These are phyloP conservation scores for Hydropsyche betteni DNA, from an alignment of 2,888 invertebrate species.

Conservation along the genomic window DNA sequence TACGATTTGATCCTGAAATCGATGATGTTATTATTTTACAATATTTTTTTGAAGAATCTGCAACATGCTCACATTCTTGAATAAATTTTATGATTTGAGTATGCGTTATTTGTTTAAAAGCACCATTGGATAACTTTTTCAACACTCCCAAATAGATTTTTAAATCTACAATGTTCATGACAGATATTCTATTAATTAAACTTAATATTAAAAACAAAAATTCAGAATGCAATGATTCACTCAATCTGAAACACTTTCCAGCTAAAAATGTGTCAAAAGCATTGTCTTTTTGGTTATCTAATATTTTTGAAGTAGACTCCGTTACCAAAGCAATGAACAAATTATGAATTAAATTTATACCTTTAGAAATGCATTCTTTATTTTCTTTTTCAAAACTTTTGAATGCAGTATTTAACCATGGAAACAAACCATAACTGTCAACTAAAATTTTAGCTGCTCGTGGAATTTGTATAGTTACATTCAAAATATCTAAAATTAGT, in stretches of 20 bases:
- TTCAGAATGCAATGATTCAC: conserved; percentile 44
- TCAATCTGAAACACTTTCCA: conserved; percentile 46
- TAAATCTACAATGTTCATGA: conserved; percentile 27
- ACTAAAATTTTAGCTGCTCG: conserved; percentile 73
- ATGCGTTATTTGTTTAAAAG: conserved; percentile 38
- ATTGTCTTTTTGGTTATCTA: conserved; percentile 4
- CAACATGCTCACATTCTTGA: conserved; percentile 33
- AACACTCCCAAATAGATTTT: conserved; percentile 46
- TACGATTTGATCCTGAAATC: conserved; percentile 25
- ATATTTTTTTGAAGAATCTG: conserved; percentile 11
- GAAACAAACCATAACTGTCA: conserved; percentile 73
- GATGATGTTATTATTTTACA: conserved; percentile 32
- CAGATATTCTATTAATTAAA: conserved; percentile 37
- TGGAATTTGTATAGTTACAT: conserved; percentile 70
- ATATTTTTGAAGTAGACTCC: conserved; percentile 40
- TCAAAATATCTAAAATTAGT: conserved; percentile 72
- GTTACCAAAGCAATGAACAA: conserved; percentile 48
- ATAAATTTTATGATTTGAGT: conserved; percentile 42
- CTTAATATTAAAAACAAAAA: conserved; percentile 47
- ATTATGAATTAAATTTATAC: conserved; percentile 54
- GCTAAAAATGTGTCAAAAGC: conserved; percentile 15
- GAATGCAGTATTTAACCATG: conserved; percentile 70
- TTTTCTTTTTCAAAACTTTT: conserved; percentile 52
- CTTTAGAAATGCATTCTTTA: conserved; percentile 51
- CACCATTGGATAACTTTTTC: conserved; percentile 43